These are phyloP conservation scores for Erpornis zantholeuca DNA, from an alignment of 2,113 vertebrate genomes.

Conservation along the genomic window DNA sequence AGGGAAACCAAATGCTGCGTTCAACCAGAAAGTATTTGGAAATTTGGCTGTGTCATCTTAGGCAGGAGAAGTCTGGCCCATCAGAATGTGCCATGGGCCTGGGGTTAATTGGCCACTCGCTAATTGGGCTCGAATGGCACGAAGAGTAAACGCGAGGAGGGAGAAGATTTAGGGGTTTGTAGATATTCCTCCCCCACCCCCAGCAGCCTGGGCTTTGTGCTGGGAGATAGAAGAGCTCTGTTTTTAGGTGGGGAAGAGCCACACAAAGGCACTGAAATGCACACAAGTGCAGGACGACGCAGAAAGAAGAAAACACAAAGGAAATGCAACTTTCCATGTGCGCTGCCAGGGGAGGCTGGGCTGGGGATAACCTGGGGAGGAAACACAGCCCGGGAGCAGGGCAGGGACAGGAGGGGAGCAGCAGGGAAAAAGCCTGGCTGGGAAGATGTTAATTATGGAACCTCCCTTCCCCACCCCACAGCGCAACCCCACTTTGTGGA, in stretches of 20 bases:
- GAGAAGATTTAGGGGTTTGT: not conserved
- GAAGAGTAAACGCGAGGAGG: not conserved
- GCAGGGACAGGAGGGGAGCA: not conserved
- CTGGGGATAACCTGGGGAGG: not conserved
- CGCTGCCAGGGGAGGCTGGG: not conserved
- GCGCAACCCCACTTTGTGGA: not conserved
- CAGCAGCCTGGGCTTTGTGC: constrained; percentile 17
- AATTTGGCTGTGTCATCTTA: not conserved
- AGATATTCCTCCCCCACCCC: not conserved
- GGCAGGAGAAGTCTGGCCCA: not conserved
- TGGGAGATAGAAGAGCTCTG: constrained; percentile 26
- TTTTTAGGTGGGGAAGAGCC: not conserved
- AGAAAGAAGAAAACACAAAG: no score
- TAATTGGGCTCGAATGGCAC: not conserved
- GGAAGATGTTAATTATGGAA: not conserved
- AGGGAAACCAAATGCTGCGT: not conserved
- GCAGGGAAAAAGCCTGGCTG: not conserved
- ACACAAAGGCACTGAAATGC: not conserved
- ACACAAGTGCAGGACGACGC: not conserved
- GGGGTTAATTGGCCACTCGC: not conserved
- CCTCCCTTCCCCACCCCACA: not conserved
- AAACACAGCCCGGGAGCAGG: not conserved
- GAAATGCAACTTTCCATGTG: no score
- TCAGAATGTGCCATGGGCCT: not conserved
- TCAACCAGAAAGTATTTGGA: not conserved